phyloP scores from a whole-genome alignment of 2,888 invertebrate genomes.

The Agrotis segetum region DNA sequence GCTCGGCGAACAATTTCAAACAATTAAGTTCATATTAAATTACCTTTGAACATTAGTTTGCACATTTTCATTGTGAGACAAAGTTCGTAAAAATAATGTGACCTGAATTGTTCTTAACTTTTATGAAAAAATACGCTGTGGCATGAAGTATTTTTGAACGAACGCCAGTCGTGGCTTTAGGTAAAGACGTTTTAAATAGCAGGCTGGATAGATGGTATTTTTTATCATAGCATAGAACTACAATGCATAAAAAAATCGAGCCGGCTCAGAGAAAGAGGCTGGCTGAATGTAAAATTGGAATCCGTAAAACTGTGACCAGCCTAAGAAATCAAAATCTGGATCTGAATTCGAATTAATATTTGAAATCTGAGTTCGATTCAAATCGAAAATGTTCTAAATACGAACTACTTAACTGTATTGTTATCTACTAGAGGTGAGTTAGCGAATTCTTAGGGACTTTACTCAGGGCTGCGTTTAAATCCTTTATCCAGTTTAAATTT shows the following conservation, averaged over 20 bases:
- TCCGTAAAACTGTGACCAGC: too few relatives aligned
- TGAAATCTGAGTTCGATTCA: background rate
- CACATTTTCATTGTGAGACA: conserved; percentile 17
- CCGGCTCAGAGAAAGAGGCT: too few relatives aligned
- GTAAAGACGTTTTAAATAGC: too few relatives aligned
- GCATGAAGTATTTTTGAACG: background rate
- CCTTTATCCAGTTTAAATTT: too few relatives aligned
- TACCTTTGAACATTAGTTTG: conserved; percentile 45
- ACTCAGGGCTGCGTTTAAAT: too few relatives aligned
- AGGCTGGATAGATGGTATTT: background rate
- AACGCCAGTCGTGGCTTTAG: background rate
- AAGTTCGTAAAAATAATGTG: conserved; percentile 18
- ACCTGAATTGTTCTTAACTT: conserved; percentile 15
- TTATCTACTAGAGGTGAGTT: background rate
- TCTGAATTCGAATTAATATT: background rate
- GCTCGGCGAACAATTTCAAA: conserved; percentile 43
- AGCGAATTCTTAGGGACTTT: background rate
- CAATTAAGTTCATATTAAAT: conserved; percentile 46
- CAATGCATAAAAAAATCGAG: too few relatives aligned
- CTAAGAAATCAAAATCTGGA: background rate
- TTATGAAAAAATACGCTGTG: conserved; percentile 6
- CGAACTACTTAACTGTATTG: background rate
- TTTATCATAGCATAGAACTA: background rate
- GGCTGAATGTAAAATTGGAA: too few relatives aligned
- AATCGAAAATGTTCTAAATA: conserved; percentile 7